Base-by-base conservation (phyloP, 2,888 invertebrate genomes). In the Drosophila leonis region DNA sequence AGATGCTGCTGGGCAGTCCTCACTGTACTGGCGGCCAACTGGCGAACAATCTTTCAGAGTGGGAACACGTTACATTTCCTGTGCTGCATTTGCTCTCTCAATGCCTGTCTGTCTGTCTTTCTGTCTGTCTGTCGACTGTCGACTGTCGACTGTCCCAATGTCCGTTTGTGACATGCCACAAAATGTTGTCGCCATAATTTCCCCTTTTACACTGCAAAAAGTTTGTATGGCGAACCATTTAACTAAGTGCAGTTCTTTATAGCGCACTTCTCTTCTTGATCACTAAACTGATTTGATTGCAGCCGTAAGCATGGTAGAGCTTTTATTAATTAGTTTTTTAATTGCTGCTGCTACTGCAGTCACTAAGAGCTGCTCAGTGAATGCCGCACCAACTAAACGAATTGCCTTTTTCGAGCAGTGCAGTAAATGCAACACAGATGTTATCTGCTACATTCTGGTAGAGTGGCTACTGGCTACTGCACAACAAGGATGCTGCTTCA, bases 101-200 rank as follows among this genome's bases (percentile, higher is more conserved):
- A 24, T 27, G 57, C 41, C 13, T 12, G 37, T 54, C 37, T 5
- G 48, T 48, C 29, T 31, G 48, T 31, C 29, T n/a, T 15, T n/a
- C 27, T 15, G 31, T 18, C 31, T n/a, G n/a, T n/a, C n/a, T n/a
- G n/a, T n/a, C n/a, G n/a, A 31, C 20, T 44, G 27, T 46, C 46
- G 15, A 27, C 18, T 29, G 48, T 48, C 48, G 57, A 33, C 35
- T 65, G 56, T 65, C 31, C 29, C 39, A 31, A 27, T 48, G 75
- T 69, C 52, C 29, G 49, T 56, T 48, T 74, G 73, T 70, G 70
- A 74, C 81, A 77, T 70, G 73, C 78, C 77, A 78, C 78, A 80
- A 77, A 69, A 77, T 62, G 78, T 78, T 80, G 81, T 80, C 81
- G 81, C 78, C 61, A 78, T 66, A 64, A 72, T 69, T 66, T 79